phyloP scores from a whole-genome alignment of 2,797 vertebrate genomes.

The Tadarida brasiliensis region DNA sequence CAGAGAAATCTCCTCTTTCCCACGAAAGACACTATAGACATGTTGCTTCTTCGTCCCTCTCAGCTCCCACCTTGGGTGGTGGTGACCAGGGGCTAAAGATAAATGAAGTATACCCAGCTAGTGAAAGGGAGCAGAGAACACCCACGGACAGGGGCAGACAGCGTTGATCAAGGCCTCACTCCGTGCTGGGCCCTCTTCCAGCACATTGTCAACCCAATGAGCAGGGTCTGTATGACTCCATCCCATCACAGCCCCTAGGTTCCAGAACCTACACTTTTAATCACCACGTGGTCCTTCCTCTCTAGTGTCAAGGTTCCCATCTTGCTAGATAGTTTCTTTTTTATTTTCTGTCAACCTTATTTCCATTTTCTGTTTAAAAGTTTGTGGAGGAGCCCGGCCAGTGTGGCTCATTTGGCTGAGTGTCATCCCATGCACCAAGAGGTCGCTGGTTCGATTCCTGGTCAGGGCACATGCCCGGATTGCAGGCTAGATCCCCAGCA shows the following conservation, averaged over 20 bases:
- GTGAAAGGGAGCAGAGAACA: background rate
- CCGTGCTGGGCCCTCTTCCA: background rate
- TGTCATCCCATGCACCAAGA: no score
- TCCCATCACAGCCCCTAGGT: no score
- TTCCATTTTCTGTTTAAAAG: background rate
- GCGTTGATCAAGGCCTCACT: background rate
- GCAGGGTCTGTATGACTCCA: background rate
- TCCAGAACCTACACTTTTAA: background rate
- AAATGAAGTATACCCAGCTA: background rate
- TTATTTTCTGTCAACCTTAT: background rate
- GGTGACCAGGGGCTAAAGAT: background rate
- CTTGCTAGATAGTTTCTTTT: background rate
- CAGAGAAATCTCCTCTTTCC: background rate
- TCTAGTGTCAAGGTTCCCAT: background rate
- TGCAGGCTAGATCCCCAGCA: no score
- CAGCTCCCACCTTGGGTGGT: background rate
- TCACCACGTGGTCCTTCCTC: background rate
- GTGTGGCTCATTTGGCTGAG: no score
- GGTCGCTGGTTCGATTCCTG: no score
- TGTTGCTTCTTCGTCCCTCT: background rate
- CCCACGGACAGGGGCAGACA: background rate
- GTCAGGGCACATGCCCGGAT: no score
- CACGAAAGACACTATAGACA: background rate
- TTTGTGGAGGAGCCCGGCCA: background rate
- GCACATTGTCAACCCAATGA: accelerated